Base-by-base conservation (phyloP, 1,140 invertebrate species). In the Liolophura sinensis region DNA sequence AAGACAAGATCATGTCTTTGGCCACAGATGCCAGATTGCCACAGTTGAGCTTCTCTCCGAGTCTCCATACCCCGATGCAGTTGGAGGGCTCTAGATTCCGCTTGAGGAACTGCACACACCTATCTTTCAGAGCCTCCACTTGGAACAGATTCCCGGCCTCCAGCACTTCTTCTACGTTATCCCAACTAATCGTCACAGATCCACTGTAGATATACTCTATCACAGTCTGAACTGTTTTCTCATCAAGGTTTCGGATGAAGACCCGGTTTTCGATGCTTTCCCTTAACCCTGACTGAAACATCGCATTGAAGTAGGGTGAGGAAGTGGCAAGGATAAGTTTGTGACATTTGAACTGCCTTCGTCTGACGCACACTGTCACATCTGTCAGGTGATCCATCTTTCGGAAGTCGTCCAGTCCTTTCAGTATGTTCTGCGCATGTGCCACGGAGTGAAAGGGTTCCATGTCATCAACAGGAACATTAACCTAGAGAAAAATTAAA, bases 171-270 rank as follows among this genome's bases (percentile, higher is more conserved):
- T 76, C 74, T 20, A 68, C 74, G 51, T 68, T 72, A 14, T 74
- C 74, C n/a, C 67, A 67, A 40, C 72, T 72, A 1, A 78, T 71
- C 15, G 73, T 70, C 27, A 73, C 67, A 22, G 62, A 67, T 56
- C 77, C 77, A 9, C 72, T 72, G 64, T 78, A 78, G 24, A 78
- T 65, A 62, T 77, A 78, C 47, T 70, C 69, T n/a, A 78, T 51
- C 62, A 78, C 74, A 49, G 71, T 74, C 52, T 77, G 72, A 64
- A 78, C 77, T 7, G 72, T 77, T 54, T 60, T 62, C 50, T 70
- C 67, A 47, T 74, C 71, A 31, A 76, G 71, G 24, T 72, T 73
- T 5, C 75, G 72, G 25, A 78, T 57, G 18, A 56, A 72, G 3
- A 78, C 70, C 14, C 72, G 64, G 0, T 73, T 72, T 25, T 77